These are phyloP conservation scores for Psylliodes chrysocephalus DNA, from an alignment of 2,888 invertebrate species.

Conservation along the genomic window DNA sequence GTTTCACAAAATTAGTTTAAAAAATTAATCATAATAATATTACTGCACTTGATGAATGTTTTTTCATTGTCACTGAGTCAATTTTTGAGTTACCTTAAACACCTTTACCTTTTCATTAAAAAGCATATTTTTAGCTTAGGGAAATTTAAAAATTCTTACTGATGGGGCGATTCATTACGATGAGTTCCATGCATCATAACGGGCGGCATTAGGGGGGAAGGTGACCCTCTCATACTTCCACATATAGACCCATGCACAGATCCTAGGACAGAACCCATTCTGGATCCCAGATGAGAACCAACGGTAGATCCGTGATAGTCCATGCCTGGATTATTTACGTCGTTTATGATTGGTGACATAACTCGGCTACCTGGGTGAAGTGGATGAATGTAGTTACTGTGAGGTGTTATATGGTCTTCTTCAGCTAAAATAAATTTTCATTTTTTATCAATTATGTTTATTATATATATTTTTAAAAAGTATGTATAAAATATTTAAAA, in stretches of 20 bases:
- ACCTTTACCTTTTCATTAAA: no score
- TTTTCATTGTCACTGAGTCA: no score
- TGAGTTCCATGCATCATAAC: constrained; percentile 59
- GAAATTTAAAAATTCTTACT: constrained; percentile 55
- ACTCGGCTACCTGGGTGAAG: constrained; percentile 57
- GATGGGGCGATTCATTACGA: constrained; percentile 58
- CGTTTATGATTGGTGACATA: constrained; percentile 64
- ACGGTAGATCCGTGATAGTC: constrained; percentile 58
- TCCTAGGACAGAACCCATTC: constrained; percentile 61
- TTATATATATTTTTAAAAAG: no score
- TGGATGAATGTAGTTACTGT: constrained; percentile 55
- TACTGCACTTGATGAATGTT: no score
- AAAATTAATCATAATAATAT: no score
- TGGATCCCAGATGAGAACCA: constrained; percentile 61
- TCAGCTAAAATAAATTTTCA: constrained; percentile 68
- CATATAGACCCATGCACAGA: constrained; percentile 61
- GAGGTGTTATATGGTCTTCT: constrained; percentile 73
- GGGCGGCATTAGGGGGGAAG: constrained; percentile 62
- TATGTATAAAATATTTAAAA: no score
- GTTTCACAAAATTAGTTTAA: no score
- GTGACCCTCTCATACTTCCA: constrained; percentile 61
- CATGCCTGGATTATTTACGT: constrained; percentile 67
- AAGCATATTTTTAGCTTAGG: no score
- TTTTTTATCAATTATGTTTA: no score
- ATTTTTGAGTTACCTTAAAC: no score